Evolutionary conservation across 2,113 vertebrate species (phyloP).

Genomic region (Equus quagga): DNA sequence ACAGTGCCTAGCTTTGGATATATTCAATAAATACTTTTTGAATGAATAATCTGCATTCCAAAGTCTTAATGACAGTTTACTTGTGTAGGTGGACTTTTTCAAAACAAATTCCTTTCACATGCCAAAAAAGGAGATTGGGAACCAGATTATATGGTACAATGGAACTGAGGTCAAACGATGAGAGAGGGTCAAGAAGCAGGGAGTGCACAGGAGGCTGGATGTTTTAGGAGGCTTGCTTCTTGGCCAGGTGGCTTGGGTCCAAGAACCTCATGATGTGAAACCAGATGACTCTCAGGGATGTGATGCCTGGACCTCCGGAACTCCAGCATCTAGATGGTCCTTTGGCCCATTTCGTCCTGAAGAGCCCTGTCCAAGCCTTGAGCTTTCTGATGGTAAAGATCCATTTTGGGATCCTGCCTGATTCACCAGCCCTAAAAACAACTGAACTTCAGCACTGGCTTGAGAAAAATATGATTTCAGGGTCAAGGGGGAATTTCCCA

Average conservation of each 20-base stretch:
- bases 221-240: neutral
- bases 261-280: neutral
- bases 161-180: neutral
- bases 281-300: rapidly evolving
- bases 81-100: neutral
- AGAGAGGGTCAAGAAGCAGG: neutral
- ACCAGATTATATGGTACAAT: neutral
- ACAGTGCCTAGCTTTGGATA: neutral
- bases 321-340: neutral
- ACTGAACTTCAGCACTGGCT: neutral
- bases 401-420: neutral
- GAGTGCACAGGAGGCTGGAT: rapidly evolving
- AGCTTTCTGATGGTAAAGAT: constrained; percentile 3
- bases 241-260: neutral
- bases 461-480: neutral
- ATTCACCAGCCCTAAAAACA: neutral
- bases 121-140: neutral
- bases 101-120: neutral
- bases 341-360: neutral
- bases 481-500: neutral
- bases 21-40: neutral
- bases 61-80: neutral
- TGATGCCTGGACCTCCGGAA: neutral
- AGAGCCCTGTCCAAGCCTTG: neutral
- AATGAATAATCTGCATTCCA: neutral